phyloP scores from a whole-genome alignment of 1,140 invertebrate species.

The Magallana ariakensis region DNA sequence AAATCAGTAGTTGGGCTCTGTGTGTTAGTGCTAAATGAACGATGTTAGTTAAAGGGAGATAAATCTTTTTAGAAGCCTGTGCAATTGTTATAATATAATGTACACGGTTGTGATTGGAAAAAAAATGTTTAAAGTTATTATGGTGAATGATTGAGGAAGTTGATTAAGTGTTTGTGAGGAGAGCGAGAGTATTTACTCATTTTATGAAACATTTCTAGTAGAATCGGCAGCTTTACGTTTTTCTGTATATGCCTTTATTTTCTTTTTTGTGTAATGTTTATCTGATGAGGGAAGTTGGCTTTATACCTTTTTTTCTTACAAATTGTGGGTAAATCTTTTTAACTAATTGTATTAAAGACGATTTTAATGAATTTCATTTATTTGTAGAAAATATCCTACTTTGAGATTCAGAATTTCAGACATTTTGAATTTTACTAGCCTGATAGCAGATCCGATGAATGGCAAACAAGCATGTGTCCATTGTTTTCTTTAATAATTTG shows the following conservation, averaged over 20 bases:
- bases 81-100: not conserved
- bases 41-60: not conserved
- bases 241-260: not conserved
- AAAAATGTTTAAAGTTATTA: not conserved
- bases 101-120: not conserved
- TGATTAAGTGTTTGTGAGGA: not conserved
- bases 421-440: no score
- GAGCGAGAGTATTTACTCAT: not conserved
- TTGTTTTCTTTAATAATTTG: not conserved
- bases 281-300: no score
- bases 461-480: no score
- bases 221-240: conserved; percentile 10
- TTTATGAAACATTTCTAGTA: not conserved
- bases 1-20: not conserved
- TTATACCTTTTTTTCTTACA: no score
- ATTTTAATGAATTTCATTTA: no score
- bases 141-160: not conserved
- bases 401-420: no score
- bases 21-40: not conserved
- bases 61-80: not conserved
- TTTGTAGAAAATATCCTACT: no score
- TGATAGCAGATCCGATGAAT: no score
- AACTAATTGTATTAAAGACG: no score
- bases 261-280: no score
- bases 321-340: no score